Conservation (phyloP, 2,113 vertebrate genomes). For the Halcyon senegalensis region DNA sequence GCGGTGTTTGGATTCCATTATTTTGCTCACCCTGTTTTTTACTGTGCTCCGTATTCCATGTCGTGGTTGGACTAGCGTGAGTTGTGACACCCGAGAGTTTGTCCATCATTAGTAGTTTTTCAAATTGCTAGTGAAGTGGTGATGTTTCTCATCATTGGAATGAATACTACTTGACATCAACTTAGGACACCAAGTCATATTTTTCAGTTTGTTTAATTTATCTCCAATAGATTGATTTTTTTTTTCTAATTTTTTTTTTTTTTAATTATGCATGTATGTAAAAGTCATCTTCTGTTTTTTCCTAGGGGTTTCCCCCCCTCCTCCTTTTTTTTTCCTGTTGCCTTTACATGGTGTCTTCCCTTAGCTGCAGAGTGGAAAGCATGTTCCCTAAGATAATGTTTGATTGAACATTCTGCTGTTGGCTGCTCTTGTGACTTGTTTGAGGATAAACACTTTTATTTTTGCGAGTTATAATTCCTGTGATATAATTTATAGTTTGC, state of each 20-base stretch:
- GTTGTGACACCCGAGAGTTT: not conserved
- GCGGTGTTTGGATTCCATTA: constrained; percentile 31
- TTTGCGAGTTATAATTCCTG: not conserved
- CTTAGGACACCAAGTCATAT: not conserved
- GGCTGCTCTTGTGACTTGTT: not conserved
- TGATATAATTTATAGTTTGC: not conserved
- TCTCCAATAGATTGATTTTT: not conserved
- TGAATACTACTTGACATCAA: not conserved
- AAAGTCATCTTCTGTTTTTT: not conserved
- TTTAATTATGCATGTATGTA: not conserved
- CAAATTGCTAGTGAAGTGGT: not conserved
- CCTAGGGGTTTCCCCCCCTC: not conserved
- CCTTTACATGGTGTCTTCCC: not conserved
- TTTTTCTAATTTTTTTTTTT: not conserved
- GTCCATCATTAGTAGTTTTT: not conserved
- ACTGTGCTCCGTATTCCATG: not conserved
- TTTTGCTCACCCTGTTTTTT: not conserved
- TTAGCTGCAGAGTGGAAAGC: constrained; percentile 6
- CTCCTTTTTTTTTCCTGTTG: not conserved
- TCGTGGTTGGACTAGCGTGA: not conserved
- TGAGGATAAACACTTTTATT: not conserved
- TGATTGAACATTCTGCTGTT: not conserved
- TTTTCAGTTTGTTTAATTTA: not conserved
- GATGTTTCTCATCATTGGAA: not conserved
- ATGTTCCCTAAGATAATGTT: not conserved